These are phyloP conservation scores for Philaethria dido DNA, from an alignment of 2,888 invertebrate genomes.

Conservation along the genomic window DNA sequence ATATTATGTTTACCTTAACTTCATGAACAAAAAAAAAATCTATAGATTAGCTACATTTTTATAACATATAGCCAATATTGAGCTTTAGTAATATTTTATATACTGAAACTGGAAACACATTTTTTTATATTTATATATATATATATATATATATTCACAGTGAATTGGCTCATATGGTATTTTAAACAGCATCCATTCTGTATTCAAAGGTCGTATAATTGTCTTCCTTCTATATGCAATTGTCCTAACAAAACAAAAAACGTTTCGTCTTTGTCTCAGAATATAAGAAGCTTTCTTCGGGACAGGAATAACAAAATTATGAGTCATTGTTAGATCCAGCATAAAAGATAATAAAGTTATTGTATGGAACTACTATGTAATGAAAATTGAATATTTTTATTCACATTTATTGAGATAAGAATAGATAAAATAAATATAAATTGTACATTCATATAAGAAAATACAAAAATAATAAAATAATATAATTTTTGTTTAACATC, in stretches of 20 bases:
- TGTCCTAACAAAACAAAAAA: conserved; percentile 31
- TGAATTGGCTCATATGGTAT: background rate
- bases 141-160: background rate
- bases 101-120: too few relatives aligned
- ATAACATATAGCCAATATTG: too few relatives aligned
- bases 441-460: background rate
- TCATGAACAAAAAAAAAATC: too few relatives aligned
- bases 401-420: too few relatives aligned
- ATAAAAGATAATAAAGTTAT: conserved; percentile 28
- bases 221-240: conserved; percentile 28
- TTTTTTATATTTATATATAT: background rate
- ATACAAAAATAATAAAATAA: background rate
- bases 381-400: background rate
- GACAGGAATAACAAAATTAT: conserved; percentile 37
- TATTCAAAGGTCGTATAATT: conserved; percentile 29
- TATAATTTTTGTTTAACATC: too few relatives aligned
- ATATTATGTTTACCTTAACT: too few relatives aligned
- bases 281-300: conserved; percentile 35
- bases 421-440: background rate
- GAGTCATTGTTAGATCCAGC: conserved; percentile 30
- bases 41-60: too few relatives aligned
- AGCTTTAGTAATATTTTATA: too few relatives aligned
- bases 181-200: conserved; percentile 4
- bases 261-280: conserved; percentile 26
- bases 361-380: background rate